Evolutionary conservation across 2,113 vertebrate genomes (phyloP).

Genomic region (Garra rufa): DNA sequence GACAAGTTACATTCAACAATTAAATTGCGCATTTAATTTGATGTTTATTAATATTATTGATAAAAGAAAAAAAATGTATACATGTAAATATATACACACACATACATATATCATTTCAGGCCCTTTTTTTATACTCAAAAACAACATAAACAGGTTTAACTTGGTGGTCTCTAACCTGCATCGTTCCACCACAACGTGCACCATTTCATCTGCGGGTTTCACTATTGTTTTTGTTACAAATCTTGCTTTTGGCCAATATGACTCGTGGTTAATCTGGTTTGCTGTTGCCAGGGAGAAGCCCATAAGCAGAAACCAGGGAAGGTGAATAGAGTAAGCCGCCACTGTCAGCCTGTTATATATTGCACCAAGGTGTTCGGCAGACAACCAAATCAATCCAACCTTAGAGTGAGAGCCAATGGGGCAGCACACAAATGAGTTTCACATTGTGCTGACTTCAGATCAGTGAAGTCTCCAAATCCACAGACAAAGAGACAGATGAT

Average conservation of each 20-base stretch:
- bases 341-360: slow-evolving; percentile 66
- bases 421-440: slow-evolving; percentile 55
- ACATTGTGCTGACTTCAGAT: slow-evolving; percentile 62
- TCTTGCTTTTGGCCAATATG: background rate
- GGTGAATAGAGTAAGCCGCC: slow-evolving; percentile 51
- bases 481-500: slow-evolving; percentile 47
- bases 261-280: slow-evolving; percentile 39
- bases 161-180: background rate
- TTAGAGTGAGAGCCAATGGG: slow-evolving; percentile 53
- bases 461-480: slow-evolving; percentile 37
- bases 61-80: too few species aligned
- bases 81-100: too few species aligned
- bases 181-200: slow-evolving; percentile 14
- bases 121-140: background rate
- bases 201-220: too few species aligned
- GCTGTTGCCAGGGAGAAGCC: slow-evolving; percentile 51
- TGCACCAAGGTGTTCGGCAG: slow-evolving; percentile 58
- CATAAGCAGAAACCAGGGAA: slow-evolving; percentile 44
- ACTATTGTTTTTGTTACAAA: slow-evolving; percentile 22
- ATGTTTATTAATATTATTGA: too few species aligned
- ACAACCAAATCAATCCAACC: slow-evolving; percentile 69
- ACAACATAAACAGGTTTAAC: background rate
- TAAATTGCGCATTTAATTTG: background rate
- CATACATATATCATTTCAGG: too few species aligned
- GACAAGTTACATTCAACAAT: background rate